Evolutionary conservation across 2,888 invertebrate genomes (phyloP).

Genomic region (Spisula subtruncata): DNA sequence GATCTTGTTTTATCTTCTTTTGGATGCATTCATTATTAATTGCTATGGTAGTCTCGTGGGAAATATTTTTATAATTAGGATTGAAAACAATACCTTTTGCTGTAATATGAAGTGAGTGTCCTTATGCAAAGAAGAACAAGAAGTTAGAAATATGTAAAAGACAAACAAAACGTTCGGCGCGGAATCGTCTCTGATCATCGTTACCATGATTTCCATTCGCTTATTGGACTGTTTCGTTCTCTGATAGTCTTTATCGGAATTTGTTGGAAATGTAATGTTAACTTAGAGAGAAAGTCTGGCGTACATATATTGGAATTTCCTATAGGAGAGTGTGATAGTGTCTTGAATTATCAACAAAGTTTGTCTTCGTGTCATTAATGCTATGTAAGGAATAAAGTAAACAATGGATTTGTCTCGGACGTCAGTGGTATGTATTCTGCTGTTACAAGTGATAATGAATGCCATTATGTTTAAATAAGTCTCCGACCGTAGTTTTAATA

Average conservation of each 20-base stretch:
- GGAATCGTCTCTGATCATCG: no score
- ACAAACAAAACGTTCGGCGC: no score
- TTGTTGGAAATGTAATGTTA: not conserved
- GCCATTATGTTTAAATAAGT: no score
- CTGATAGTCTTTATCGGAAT: not conserved
- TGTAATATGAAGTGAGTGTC: no score
- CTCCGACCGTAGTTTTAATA: no score
- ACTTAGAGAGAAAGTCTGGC: not conserved
- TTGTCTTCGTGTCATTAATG: not conserved
- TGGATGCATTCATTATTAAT: no score
- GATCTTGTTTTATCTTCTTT: no score
- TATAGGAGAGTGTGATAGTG: not conserved
- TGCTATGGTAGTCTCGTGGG: no score
- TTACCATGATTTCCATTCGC: not conserved
- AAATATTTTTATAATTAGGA: no score
- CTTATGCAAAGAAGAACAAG: no score
- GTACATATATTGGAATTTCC: constrained; percentile 3
- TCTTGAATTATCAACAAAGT: not conserved
- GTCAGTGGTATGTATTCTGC: not conserved
- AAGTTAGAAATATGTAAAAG: no score
- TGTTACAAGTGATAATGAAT: not conserved
- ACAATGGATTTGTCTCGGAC: not conserved
- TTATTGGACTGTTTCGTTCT: not conserved
- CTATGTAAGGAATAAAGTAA: not conserved
- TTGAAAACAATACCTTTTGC: no score